Evolutionary conservation across 2,797 vertebrate species (phyloP), one percentile per base, ranked within the genome.

Genomic region (Pampus argenteus): DNA sequence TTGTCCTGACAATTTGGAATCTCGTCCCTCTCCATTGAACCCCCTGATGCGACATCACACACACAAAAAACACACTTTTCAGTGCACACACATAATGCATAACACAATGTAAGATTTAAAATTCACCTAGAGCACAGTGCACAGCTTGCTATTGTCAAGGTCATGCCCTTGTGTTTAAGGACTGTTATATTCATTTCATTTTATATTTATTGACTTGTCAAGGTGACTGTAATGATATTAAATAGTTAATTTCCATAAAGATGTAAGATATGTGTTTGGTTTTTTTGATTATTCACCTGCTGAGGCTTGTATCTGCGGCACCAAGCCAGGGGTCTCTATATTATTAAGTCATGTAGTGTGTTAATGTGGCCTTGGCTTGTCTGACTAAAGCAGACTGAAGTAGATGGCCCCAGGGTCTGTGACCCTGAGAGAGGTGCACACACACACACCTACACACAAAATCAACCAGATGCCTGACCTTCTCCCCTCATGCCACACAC

Each of bases 1-100:
- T 85, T 82, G 81, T 88, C 87, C 84, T 92, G 91, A 92, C 90
- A 91, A 84, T 91, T 89, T 82, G 71, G 86, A 91, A 87, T 73
- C 77, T 83, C 52, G 47, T 91, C 88, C 74, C 83, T 76, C 72
- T 81, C 76, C 58, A 23, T 90, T 90, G 88, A 91, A 89, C 86
- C 83, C 81, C 81, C 66, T 71, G 69, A 85, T 74, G 76, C 81
- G 81, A 75, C 80, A 86, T 88, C 76, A 79, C 81, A 86, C 58
- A 54, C 74, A 83, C 54, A 55, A 40, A 83, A 65, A 74, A 60
- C 60, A 83, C 79, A 76, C 75, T 79, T 77, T 55, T 60, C 76
- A 64, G 65, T 64, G 71, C 78, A 90, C 77, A 72, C 76, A 65
- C 61, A 69, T 45, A 84, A 76, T n/a, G n/a, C n/a, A n/a, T 68